phyloP scores from a whole-genome alignment of 2,888 invertebrate species.

The Crepidodera aurea region DNA sequence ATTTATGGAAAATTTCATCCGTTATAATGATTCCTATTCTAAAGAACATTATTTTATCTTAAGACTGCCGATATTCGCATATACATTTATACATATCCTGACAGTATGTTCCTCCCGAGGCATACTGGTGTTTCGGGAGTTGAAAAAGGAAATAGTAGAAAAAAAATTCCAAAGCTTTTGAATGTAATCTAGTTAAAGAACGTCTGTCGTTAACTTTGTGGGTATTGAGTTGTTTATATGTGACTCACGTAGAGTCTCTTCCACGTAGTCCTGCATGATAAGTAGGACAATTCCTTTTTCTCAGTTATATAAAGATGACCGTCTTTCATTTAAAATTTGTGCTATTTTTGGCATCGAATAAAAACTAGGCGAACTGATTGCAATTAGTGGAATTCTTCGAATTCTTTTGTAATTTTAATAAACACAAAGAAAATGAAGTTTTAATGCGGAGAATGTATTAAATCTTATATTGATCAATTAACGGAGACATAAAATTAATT shows the following conservation, averaged over 20 bases:
- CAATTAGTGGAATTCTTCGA: too few species aligned
- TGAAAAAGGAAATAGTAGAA: slow-evolving; percentile 3
- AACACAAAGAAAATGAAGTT: too few species aligned
- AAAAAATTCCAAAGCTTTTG: slow-evolving; percentile 45
- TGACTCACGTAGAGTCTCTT: slow-evolving; percentile 50
- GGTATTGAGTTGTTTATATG: slow-evolving; percentile 46
- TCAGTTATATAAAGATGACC: neutral
- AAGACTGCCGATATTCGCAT: neutral
- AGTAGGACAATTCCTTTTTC: slow-evolving; percentile 11
- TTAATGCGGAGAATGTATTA: too few species aligned
- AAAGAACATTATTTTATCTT: too few species aligned
- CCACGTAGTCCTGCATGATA: slow-evolving; percentile 51
- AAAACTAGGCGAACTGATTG: too few species aligned
- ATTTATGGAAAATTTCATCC: too few species aligned
- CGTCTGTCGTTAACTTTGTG: slow-evolving; percentile 48
- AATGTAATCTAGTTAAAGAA: slow-evolving; percentile 54
- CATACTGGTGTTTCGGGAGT: neutral
- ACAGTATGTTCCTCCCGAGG: neutral
- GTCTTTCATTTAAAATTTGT: neutral
- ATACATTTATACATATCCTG: neutral
- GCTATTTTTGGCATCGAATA: too few species aligned
- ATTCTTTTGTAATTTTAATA: too few species aligned
- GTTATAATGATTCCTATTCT: too few species aligned
- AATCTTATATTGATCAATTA: too few species aligned
- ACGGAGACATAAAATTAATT: too few species aligned